Base-by-base conservation (phyloP, 2,797 vertebrate species). In the Intellagama lesueurii region DNA sequence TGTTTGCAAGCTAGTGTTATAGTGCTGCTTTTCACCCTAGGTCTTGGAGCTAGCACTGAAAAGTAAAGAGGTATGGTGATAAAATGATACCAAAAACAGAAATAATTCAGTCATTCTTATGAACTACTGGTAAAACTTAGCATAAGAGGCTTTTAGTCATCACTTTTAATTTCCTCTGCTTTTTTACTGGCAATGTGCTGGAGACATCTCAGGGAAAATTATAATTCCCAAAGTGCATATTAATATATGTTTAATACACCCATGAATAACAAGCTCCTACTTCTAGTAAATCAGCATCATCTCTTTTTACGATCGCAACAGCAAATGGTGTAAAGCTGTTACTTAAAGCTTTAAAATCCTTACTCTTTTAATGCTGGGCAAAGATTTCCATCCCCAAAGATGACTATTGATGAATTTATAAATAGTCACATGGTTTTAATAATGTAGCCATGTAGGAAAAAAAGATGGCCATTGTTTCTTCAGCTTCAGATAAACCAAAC, bases 281-380 rank as follows among this genome's bases (percentile, higher is more conserved):
- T 86, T 64, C 60, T 60, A 40, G 19, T 90, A 92, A 92, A 83
- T 88, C 22, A 47, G 32, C 8, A 76, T 89, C 82, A 87, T 1
- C 68, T 73, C 90, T 89, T 86, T 82, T 79, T 1, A 81, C 69
- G 14, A 0, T 22, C n/a, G n/a, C 92, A 7, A 83, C 87, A 35
- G 35, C 8, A 87, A 89, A 95, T 35, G 7, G 81, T n/a, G 35
- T 26, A 86, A 87, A 93, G 69, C 7, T 87, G 44, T 7, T 89
- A 92, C 60, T 93, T 90, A 95, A 91, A 64, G 60, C 77, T 8
- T 69, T 52, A 92, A 94, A 93, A 91, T 77, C 16, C 7, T 87
- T 84, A 75, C 32, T 17, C 32, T 88, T 70, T 30, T 83, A 72
- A 4, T 70, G 81, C 12, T 1, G 0, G 64, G 89, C 82, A 26